Evolutionary conservation across 2,888 invertebrate genomes (phyloP), one percentile per base, ranked within the genome.

Genomic region (Asteroscopus sphinx): DNA sequence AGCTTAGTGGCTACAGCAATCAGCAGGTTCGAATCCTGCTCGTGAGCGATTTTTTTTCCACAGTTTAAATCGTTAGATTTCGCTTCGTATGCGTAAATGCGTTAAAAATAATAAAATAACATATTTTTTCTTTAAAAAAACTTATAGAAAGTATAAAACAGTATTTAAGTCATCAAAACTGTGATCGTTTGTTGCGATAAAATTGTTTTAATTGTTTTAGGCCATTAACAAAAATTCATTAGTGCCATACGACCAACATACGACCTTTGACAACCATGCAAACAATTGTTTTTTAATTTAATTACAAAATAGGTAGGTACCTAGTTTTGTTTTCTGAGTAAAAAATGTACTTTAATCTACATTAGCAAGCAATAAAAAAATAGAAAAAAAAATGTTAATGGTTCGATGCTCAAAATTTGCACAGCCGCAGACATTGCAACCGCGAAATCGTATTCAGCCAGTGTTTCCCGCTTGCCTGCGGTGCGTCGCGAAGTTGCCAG

Each of bases 401-500:
- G 59, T 70, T 65, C 74, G 62, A 74, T 69, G 77, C 74, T 77
- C 56, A 63, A 68, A 64, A 64, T 71, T 76, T 74, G 68, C 41
- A 55, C 48, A 62, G 68, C 42, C 39, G 40, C 25, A 47, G 49
- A 47, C 44, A 60, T 44, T 56, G 56, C 66, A 61, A 65, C 53
- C 59, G 77, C 67, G 67, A 56, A 60, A 58, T 61, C 55, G 61
- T 62, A 54, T 60, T 63, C 46, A 48, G 55, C 39, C 54, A 68
- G 40, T 71, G 68, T 74, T 67, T 80, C 73, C 85, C 88, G 95
- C 96, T 96, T 96, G 96, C 96, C 96, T 98, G 95, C 98, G 96
- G 94, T 98, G 98, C 78, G 97, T 97, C 81, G 97, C 96, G 96
- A 97, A 98, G 96, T 97, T 97, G 86, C 97, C 97, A 82, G 97